Conservation (phyloP, 2,113 vertebrate genomes). For the Climacteris rufus region DNA sequence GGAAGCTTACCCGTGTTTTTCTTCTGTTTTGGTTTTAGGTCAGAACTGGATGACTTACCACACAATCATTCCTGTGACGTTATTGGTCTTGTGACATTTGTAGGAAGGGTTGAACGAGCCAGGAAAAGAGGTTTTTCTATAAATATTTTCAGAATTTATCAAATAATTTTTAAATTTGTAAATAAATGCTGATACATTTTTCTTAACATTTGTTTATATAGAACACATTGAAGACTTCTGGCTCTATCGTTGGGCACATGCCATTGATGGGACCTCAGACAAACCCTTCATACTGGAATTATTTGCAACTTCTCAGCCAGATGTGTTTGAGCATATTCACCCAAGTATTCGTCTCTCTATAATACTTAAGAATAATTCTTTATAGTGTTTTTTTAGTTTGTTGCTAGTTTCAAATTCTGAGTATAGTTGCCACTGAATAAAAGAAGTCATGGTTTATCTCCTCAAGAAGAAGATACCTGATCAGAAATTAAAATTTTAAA, state of each 20-base stretch:
- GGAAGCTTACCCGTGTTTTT: not conserved
- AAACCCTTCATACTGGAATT: conserved; percentile 87
- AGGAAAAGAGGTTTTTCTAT: conserved; percentile 75
- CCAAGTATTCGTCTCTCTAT: conserved; percentile 77
- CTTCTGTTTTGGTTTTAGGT: conserved; percentile 69
- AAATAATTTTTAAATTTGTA: not conserved
- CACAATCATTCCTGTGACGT: conserved; percentile 81
- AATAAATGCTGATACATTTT: not conserved
- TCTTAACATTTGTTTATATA: conserved; percentile 56
- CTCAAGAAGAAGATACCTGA: not conserved
- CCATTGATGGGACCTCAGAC: conserved; percentile 82
- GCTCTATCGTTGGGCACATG: conserved; percentile 89
- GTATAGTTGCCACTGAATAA: not conserved
- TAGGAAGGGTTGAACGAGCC: conserved; percentile 84
- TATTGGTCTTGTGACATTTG: conserved; percentile 88
- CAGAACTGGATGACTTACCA: conserved; percentile 76
- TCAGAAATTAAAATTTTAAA: not conserved
- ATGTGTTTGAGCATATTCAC: conserved; percentile 85
- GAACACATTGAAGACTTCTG: conserved; percentile 84
- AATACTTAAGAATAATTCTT: not conserved
- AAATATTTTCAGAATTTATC: not conserved
- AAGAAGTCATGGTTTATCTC: not conserved
- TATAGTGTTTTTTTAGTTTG: not conserved
- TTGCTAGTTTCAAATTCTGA: not conserved
- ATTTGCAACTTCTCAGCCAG: conserved; percentile 90